Evolutionary conservation across 2,888 invertebrate genomes (phyloP).

Genomic region (Dynastes tityus): DNA sequence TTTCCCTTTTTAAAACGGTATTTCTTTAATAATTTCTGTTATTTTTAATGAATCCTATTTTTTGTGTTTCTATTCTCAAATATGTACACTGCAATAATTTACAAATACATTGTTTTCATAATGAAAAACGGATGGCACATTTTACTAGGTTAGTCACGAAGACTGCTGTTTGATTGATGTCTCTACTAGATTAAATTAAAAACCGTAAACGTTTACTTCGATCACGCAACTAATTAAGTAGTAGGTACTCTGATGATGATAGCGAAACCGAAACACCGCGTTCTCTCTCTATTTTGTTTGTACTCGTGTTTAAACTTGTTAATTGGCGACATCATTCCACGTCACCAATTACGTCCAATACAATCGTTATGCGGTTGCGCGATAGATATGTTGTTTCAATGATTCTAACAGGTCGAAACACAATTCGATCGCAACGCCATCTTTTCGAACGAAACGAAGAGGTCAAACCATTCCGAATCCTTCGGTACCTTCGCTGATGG

Average conservation of each 20-base stretch:
- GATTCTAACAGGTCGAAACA: not conserved
- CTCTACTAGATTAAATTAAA: no score
- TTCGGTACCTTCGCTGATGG: slow-evolving; percentile 96
- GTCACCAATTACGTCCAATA: not conserved
- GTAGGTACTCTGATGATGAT: no score
- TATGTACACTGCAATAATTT: not conserved
- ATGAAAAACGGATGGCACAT: slow-evolving; percentile 6
- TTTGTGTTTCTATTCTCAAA: not conserved
- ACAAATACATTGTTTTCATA: not conserved
- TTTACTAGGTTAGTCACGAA: not conserved
- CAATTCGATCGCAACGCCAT: not conserved
- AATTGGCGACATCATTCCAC: not conserved
- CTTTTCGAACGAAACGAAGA: slow-evolving; percentile 20
- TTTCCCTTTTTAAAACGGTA: not conserved
- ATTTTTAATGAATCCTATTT: not conserved
- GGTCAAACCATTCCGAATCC: slow-evolving; percentile 86
- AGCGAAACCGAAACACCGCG: not conserved
- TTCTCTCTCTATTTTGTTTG: not conserved
- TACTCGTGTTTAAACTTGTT: not conserved
- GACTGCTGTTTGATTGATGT: not conserved
- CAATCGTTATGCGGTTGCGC: not conserved
- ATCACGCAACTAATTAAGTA: no score
- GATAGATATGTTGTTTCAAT: slow-evolving; percentile 39
- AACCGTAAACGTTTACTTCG: no score
- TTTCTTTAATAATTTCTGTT: not conserved